Evolutionary conservation across 2,888 invertebrate species (phyloP).

Genomic region (Augiades crinisus): DNA sequence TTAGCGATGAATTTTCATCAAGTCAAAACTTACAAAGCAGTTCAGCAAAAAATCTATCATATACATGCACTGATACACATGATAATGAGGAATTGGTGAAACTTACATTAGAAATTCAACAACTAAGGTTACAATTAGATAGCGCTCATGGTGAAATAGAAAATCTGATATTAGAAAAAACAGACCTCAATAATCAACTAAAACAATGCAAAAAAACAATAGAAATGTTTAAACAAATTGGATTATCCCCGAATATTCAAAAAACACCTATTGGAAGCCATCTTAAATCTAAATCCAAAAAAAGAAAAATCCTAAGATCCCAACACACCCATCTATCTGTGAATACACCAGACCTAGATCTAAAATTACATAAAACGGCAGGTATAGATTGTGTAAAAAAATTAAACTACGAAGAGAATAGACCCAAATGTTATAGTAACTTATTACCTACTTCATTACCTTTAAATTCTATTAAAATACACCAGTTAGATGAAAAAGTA

Average conservation of each 20-base stretch:
- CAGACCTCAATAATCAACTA: neutral
- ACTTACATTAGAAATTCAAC: neutral
- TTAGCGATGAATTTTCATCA: neutral
- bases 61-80: neutral
- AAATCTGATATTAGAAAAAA: neutral
- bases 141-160: neutral
- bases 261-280: neutral
- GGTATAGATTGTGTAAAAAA: too few relatives aligned
- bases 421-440: too few relatives aligned
- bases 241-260: neutral
- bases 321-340: too few relatives aligned
- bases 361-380: too few relatives aligned
- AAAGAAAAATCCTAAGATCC: neutral
- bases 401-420: too few relatives aligned
- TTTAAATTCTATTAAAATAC: too few relatives aligned
- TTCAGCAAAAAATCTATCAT: neutral
- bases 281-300: neutral
- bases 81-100: neutral
- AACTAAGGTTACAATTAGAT: neutral
- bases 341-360: too few relatives aligned
- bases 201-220: neutral
- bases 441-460: too few relatives aligned
- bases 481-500: too few relatives aligned
- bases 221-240: neutral
- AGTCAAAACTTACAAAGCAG: neutral